A percentile compares a stretch with the other conserved stretches of the same genome.
Evolutionary conservation across 2,113 vertebrate genomes (phyloP).

Genomic region (Micromys minutus): DNA sequence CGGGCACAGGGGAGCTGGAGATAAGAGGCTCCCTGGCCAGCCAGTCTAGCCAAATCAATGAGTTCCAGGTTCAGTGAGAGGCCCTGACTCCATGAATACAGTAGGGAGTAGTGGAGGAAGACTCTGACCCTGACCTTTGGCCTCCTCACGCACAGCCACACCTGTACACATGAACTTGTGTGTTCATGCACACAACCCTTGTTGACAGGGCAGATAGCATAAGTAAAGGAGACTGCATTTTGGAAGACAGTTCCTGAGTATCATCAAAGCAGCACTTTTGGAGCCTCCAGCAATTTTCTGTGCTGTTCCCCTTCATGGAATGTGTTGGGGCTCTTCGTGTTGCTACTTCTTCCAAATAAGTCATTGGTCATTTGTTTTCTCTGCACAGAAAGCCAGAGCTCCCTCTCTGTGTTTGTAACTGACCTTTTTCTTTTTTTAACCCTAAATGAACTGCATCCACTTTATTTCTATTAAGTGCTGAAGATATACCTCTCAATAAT

Average conservation of each 20-base stretch:
- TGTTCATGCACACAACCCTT: neutral
- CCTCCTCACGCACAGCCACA: neutral
- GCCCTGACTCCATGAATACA: neutral
- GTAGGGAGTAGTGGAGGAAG: no score
- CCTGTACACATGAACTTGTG: neutral
- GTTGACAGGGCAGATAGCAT: neutral
- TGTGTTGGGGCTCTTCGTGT: neutral
- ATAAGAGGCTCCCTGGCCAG: neutral
- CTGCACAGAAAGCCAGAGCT: neutral
- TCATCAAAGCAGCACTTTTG: neutral
- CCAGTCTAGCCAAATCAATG: neutral
- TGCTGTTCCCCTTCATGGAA: neutral
- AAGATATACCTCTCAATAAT: neutral
- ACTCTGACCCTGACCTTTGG: neutral
- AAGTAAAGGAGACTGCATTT: neutral
- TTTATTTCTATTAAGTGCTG: slow-evolving; percentile 24
- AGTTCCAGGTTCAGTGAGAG: neutral
- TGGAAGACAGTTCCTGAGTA: neutral
- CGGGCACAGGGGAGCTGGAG: neutral
- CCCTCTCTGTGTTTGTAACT: neutral
- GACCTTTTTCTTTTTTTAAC: slow-evolving; percentile 1
- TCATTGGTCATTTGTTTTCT: neutral
- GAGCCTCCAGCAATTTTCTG: neutral
- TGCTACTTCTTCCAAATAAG: neutral
- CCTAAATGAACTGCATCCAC: neutral